Conservation (phyloP, 1,140 invertebrate species). For the Drosophila willistoni region DNA sequence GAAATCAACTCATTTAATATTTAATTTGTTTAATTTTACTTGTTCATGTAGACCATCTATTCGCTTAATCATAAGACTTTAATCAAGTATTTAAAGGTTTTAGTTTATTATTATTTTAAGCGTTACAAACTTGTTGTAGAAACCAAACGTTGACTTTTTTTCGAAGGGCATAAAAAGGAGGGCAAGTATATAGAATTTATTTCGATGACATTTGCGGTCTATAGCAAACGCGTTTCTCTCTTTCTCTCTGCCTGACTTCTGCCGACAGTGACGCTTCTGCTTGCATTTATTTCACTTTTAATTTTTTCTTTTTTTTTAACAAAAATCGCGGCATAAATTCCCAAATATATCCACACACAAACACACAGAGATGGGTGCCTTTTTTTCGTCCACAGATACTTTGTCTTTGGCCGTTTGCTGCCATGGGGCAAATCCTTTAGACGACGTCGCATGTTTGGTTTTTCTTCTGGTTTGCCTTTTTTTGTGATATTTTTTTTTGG, state of each 20-base stretch:
- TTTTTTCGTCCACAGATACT: conserved; percentile 51
- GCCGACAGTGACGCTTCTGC: conserved; percentile 25
- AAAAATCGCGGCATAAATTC: conserved; percentile 72
- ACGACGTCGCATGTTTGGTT: conserved; percentile 73
- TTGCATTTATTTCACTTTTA: conserved; percentile 62
- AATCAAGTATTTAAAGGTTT: no score
- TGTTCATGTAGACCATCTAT: no score
- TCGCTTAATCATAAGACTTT: no score
- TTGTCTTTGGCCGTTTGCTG: conserved; percentile 68
- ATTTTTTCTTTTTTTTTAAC: conserved; percentile 38
- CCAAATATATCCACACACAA: conserved; percentile 52
- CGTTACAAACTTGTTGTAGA: no score
- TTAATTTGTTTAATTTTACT: no score
- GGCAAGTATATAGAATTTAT: conserved; percentile 32
- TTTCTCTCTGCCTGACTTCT: conserved; percentile 23
- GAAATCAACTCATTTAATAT: no score
- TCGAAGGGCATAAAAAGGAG: not conserved
- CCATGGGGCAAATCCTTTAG: conserved; percentile 73
- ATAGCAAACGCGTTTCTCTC: conserved; percentile 48
- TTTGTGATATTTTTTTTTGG: conserved; percentile 71
- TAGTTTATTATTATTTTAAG: no score
- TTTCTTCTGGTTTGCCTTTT: conserved; percentile 63
- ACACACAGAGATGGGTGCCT: conserved; percentile 15
- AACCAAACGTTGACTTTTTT: not conserved
- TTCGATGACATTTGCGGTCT: conserved; percentile 45